Evolutionary conservation across 2,797 vertebrate species (phyloP).

Genomic region (Gallinago nigripennis): DNA sequence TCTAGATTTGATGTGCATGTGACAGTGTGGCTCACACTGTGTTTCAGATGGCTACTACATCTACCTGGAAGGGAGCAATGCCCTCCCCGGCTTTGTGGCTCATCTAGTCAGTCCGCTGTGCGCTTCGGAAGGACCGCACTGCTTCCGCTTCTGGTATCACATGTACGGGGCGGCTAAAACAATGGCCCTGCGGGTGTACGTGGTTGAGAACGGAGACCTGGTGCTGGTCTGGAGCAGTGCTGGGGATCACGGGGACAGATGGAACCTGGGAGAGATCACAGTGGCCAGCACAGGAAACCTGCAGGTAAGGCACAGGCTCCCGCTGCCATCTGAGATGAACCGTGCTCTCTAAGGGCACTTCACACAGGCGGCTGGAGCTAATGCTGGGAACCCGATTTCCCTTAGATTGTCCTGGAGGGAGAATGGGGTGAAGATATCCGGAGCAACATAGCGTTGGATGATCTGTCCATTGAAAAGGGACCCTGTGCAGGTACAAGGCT

Average conservation of each 20-base stretch:
- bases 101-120: slow-evolving; percentile 78
- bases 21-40: neutral
- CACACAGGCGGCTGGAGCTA: fast-evolving
- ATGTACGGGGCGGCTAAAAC: slow-evolving; percentile 77
- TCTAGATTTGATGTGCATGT: neutral
- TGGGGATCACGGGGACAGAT: slow-evolving; percentile 72
- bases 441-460: slow-evolving; percentile 85
- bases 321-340: neutral
- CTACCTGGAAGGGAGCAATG: neutral
- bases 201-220: neutral
- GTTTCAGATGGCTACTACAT: slow-evolving; percentile 51
- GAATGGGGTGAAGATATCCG: slow-evolving; percentile 76
- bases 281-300: slow-evolving; percentile 59
- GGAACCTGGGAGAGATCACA: slow-evolving; percentile 69
- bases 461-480: slow-evolving; percentile 77
- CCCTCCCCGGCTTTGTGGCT: neutral
- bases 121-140: slow-evolving; percentile 67
- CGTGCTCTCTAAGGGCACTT: fast-evolving
- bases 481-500: slow-evolving; percentile 72
- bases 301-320: slow-evolving; percentile 65
- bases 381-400: neutral
- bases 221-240: slow-evolving; percentile 60
- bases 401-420: slow-evolving; percentile 83
- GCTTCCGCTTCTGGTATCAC: slow-evolving; percentile 86
- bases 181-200: slow-evolving; percentile 78